phyloP scores from a whole-genome alignment of 2,888 invertebrate species.

The Cerastis leucographa region DNA sequence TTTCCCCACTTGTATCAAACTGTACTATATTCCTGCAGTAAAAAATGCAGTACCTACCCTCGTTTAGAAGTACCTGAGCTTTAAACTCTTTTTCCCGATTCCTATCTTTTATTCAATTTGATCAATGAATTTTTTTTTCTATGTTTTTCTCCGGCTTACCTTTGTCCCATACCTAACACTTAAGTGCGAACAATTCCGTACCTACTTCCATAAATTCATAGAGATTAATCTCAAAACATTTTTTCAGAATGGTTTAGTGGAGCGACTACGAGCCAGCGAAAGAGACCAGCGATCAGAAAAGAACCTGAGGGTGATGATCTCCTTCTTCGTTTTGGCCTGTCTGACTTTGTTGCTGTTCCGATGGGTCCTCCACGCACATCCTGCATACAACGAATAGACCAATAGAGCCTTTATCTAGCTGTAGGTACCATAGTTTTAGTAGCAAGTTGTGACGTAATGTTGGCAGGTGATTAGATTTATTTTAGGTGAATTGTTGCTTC shows the following conservation, averaged over 20 bases:
- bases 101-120: not conserved
- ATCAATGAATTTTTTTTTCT: not conserved
- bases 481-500: constrained; percentile 33
- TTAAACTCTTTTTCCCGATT: no score
- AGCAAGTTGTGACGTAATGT: constrained; percentile 34
- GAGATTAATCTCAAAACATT: constrained; percentile 25
- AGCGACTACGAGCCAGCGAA: constrained; percentile 85
- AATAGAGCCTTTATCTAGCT: constrained; percentile 8
- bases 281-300: constrained; percentile 85
- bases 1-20: no score
- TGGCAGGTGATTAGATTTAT: constrained; percentile 44
- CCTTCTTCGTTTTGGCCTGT: constrained; percentile 82
- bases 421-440: constrained; percentile 12
- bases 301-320: constrained; percentile 83
- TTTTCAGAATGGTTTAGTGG: constrained; percentile 86
- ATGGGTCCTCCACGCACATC: constrained; percentile 85
- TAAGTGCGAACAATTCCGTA: not conserved
- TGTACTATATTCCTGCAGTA: no score
- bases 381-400: constrained; percentile 73
- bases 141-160: not conserved
- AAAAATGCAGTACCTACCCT: not conserved
- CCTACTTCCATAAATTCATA: not conserved
- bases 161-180: not conserved
- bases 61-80: not conserved
- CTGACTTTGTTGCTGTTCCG: constrained; percentile 82